A percentile compares a stretch with the other conserved stretches of the same genome.
These are phyloP conservation scores for Pantala flavescens DNA, from an alignment of 1,140 invertebrate genomes.

Conservation along the genomic window DNA sequence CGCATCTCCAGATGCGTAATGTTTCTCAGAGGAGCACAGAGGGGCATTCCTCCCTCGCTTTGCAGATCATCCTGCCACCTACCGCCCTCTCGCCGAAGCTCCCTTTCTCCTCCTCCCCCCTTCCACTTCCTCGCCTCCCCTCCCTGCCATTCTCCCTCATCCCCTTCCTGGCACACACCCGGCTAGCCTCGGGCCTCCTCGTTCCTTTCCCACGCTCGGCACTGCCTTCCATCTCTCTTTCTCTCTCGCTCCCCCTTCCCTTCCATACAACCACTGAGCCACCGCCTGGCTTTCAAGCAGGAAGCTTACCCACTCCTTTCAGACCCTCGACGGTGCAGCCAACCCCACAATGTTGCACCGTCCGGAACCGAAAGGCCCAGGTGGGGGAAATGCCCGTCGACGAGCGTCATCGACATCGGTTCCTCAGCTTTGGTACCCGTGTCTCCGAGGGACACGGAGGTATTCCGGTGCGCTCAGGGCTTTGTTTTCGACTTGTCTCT, in stretches of 20 bases:
- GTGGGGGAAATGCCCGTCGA: neutral
- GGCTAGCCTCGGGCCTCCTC: neutral
- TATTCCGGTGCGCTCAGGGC: neutral
- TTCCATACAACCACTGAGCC: neutral
- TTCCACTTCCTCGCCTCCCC: neutral
- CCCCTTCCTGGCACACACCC: slow-evolving; percentile 1
- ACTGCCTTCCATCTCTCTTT: slow-evolving; percentile 1
- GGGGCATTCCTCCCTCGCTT: neutral
- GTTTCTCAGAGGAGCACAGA: neutral
- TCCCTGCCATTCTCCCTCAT: neutral
- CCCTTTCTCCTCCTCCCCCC: neutral
- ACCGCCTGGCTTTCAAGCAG: slow-evolving; percentile 1
- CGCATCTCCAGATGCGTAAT: too few relatives aligned
- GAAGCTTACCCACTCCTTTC: neutral
- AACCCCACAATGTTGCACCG: neutral
- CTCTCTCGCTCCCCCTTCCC: neutral
- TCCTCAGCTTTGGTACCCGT: neutral
- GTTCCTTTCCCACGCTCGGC: slow-evolving; percentile 1
- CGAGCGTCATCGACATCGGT: neutral
- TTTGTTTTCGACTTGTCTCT: neutral
- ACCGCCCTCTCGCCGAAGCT: neutral
- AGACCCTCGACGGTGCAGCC: neutral
- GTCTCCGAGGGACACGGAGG: neutral
- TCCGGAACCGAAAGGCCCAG: neutral
- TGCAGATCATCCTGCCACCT: neutral